Conservation (phyloP, 1,140 invertebrate species). For the Ips nitidus region DNA sequence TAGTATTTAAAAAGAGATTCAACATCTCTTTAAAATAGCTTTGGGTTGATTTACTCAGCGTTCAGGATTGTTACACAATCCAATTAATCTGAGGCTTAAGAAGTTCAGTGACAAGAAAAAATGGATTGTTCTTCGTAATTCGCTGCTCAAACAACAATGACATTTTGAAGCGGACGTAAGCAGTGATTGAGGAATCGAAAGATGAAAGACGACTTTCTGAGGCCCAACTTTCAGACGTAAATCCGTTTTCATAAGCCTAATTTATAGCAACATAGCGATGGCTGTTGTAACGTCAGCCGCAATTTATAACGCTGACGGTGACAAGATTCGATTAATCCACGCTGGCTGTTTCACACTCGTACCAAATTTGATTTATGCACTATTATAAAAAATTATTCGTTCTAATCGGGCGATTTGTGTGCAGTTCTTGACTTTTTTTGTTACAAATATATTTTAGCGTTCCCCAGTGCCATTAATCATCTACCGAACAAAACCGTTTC, state of each 20-base stretch:
- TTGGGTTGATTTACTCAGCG: too few species aligned
- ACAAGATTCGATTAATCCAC: slow-evolving; percentile 15
- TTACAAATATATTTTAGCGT: not conserved
- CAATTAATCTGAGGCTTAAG: too few species aligned
- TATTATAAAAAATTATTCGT: too few species aligned
- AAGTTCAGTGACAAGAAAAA: too few species aligned
- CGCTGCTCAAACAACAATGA: too few species aligned
- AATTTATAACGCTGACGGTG: slow-evolving; percentile 21
- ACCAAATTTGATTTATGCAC: slow-evolving; percentile 7
- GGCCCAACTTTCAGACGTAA: slow-evolving; percentile 5
- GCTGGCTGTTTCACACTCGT: not conserved
- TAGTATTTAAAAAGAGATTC: too few species aligned
- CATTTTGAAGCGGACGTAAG: too few species aligned
- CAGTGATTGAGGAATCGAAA: not conserved
- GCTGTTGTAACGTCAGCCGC: slow-evolving; percentile 8
- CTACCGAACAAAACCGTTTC: too few species aligned
- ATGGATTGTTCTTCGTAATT: too few species aligned
- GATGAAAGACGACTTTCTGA: slow-evolving; percentile 1
- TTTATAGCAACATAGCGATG: slow-evolving; percentile 17
- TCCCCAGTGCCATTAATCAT: not conserved
- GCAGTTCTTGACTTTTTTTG: not conserved
- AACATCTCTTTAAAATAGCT: too few species aligned
- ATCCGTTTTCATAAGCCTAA: slow-evolving; percentile 20
- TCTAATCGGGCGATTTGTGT: not conserved
- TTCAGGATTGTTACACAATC: too few species aligned